Percentiles rank a stretch among this genome's conserved stretches.
Evolutionary conservation across 2,888 invertebrate species (phyloP).

Genomic region (Hyles lineata): DNA sequence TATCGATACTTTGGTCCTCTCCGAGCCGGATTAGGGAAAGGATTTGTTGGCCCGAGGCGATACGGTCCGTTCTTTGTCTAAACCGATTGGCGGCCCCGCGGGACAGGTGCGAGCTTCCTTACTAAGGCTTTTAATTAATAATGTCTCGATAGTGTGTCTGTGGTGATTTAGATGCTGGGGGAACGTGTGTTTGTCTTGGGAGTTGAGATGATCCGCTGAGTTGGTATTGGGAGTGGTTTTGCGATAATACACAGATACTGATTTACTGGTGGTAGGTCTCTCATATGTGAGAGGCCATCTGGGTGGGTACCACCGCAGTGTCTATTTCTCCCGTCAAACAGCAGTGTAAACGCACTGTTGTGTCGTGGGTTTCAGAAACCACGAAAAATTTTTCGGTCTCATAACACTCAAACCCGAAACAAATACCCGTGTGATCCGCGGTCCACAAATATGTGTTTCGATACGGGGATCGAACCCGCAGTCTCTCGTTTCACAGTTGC

Average conservation of each 20-base stretch:
- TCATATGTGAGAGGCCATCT: no score
- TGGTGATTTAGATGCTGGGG: constrained; percentile 56
- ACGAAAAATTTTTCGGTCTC: no score
- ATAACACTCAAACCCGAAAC: no score
- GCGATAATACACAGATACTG: not conserved
- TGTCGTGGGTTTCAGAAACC: no score
- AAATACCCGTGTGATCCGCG: no score
- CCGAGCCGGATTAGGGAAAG: constrained; percentile 70
- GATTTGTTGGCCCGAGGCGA: constrained; percentile 72
- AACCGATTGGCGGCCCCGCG: constrained; percentile 65
- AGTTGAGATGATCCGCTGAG: constrained; percentile 9
- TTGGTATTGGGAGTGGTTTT: not conserved
- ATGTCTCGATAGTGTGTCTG: constrained; percentile 74
- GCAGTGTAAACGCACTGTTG: no score
- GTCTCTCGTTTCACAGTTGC: no score
- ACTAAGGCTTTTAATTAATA: constrained; percentile 78
- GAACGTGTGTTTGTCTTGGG: constrained; percentile 12
- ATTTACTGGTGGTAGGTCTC: no score
- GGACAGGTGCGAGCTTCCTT: constrained; percentile 79
- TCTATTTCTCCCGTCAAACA: no score
- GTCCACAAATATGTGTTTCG: no score
- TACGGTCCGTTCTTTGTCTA: constrained; percentile 66
- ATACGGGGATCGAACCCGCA: no score
- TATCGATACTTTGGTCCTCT: constrained; percentile 74
- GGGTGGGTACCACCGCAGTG: no score